Evolutionary conservation across 1,140 invertebrate species (phyloP).

Genomic region (Tetramorium simillimum): DNA sequence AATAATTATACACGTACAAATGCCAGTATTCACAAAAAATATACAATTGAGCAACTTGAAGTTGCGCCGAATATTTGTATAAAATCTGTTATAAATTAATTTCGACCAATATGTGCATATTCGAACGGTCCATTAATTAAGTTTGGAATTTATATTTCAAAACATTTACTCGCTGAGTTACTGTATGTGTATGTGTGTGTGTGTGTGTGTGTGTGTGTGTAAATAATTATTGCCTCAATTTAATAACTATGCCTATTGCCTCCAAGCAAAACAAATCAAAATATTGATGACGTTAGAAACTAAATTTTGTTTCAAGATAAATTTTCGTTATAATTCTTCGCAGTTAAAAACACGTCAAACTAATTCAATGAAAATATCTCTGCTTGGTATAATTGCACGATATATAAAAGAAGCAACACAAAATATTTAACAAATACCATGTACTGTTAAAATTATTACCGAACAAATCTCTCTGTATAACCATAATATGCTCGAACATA

Average conservation of each 20-base stretch:
- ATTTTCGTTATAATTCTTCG: neutral
- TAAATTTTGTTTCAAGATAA: neutral
- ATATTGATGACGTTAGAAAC: neutral
- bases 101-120: neutral
- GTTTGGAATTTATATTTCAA: slow-evolving; percentile 4
- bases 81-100: slow-evolving; percentile 9
- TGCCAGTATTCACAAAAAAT: neutral
- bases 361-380: neutral
- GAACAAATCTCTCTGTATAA: neutral
- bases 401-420: neutral
- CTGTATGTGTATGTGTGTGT: neutral
- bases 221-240: slow-evolving; percentile 12
- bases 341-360: neutral
- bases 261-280: neutral
- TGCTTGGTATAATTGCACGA: neutral
- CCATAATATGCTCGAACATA: neutral
- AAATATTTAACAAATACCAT: neutral
- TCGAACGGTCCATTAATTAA: neutral
- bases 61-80: neutral
- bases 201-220: no score
- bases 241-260: neutral
- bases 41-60: neutral
- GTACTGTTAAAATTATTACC: neutral
- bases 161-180: neutral
- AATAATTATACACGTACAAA: neutral